Base-by-base conservation (phyloP, 2,113 vertebrate genomes). In the Sphaerodactylus townsendi region DNA sequence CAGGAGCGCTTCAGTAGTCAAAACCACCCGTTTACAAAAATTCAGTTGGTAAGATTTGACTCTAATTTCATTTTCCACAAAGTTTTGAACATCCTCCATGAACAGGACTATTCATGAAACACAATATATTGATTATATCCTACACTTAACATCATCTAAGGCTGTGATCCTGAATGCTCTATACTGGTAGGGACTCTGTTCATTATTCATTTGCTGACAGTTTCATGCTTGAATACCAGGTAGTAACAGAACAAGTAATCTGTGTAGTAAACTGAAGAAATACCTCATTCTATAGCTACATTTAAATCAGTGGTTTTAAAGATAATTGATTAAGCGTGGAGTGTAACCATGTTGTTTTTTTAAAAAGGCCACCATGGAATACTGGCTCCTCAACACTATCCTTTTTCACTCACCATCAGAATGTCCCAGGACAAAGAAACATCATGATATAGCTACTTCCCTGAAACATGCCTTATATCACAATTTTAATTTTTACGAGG, bases 51-150 rank as follows among this genome's bases (percentile, higher is more conserved):
- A 85, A 30, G 21, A 75, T 56, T 87, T 85, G 65, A 81, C 46
- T 81, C 84, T 85, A 92, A 88, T 80, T 78, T 84, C 70, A 73
- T 90, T 90, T 86, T 80, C 48, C 64, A 48, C 48, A 83, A 71
- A 86, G 35, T 0, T 8, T 10, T 41, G 73, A 80, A 66, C 53
- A 79, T 72, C 78, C 72, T 46, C 44, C 62, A 48, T 64, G 46
- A 80, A 62, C 56, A 1, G 0, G 62, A 80, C 2, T 0, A 0
- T 59, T 87, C n/a, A 65, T n/a, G 23, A 73, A 10, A 48, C 0
- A 84, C 75, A 80, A 76, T 48, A 85, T 35, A 23, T 50, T 28
- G n/a, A 0, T 37, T 0, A 9, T 68, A 56, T 85, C 82, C 46
- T 68, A 69, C 1, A 1, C 33, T 68, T 68, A 79, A 35, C 48